Evolutionary conservation across 1,140 invertebrate species (phyloP).

Genomic region (Ostrea edulis): DNA sequence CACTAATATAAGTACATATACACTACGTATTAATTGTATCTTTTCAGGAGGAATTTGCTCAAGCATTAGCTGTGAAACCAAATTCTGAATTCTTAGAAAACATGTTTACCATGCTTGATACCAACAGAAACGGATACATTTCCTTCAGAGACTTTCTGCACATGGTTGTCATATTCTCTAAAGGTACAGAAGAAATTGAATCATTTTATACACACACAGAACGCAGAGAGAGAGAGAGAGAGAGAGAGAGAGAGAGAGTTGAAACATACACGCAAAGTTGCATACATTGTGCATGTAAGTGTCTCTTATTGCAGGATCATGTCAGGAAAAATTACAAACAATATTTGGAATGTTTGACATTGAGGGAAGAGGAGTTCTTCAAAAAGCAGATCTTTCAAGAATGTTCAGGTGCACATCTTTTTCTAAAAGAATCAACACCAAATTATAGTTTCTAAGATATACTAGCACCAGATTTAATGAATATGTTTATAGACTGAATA

Average conservation of each 20-base stretch:
- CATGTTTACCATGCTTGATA: slow-evolving; percentile 99
- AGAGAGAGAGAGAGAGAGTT: too few relatives aligned
- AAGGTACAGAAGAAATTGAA: slow-evolving; percentile 75
- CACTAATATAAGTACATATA: too few relatives aligned
- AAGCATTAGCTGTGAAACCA: slow-evolving; percentile 96
- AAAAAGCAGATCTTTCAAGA: slow-evolving; percentile 88
- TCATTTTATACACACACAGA: not conserved
- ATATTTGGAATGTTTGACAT: slow-evolving; percentile 99
- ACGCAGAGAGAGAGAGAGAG: too few relatives aligned
- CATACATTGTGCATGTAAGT: too few relatives aligned
- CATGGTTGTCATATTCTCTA: slow-evolving; percentile 91
- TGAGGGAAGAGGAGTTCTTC: slow-evolving; percentile 96
- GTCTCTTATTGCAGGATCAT: slow-evolving; percentile 85
- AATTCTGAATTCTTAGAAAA: slow-evolving; percentile 98
- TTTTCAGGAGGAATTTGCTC: slow-evolving; percentile 94
- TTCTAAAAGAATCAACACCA: too few relatives aligned
- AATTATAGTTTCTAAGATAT: too few relatives aligned
- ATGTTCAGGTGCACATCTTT: slow-evolving; percentile 68
- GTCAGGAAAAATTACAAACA: slow-evolving; percentile 96
- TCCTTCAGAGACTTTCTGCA: slow-evolving; percentile 99
- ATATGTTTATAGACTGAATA: too few relatives aligned
- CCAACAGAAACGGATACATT: slow-evolving; percentile 96
- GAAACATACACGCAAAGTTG: too few relatives aligned
- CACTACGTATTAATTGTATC: not conserved
- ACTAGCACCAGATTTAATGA: too few relatives aligned